Percentiles rank a stretch among this genome's conserved stretches.
These are phyloP conservation scores for Chinchilla lanigera DNA, from an alignment of 2,113 vertebrate species.

Conservation along the genomic window DNA sequence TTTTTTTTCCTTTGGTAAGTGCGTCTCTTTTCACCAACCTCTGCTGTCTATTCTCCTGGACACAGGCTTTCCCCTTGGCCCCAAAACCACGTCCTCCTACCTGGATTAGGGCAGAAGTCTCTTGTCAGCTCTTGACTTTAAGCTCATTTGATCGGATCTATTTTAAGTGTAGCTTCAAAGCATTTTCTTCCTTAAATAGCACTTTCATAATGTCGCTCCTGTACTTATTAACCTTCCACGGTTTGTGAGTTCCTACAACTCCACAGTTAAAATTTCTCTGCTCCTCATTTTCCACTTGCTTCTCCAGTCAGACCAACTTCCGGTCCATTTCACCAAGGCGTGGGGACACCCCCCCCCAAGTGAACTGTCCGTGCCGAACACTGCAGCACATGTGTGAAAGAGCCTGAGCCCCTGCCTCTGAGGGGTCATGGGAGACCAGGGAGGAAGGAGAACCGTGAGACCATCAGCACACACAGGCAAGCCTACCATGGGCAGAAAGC, in stretches of 20 bases:
- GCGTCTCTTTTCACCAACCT: neutral
- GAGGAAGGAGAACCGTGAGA: neutral
- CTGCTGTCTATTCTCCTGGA: neutral
- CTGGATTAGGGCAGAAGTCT: conserved; percentile 27
- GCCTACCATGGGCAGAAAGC: neutral
- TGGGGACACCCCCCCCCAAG: neutral
- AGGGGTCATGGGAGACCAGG: neutral
- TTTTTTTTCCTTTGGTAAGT: neutral
- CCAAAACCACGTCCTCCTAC: neutral
- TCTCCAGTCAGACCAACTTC: conserved; percentile 18
- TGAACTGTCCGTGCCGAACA: neutral
- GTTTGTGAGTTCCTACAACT: conserved; percentile 65
- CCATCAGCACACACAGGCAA: neutral
- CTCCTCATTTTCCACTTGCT: conserved; percentile 37
- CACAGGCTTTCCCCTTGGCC: neutral
- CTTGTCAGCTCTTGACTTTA: conserved; percentile 54
- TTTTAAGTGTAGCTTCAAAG: conserved; percentile 74
- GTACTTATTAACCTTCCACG: conserved; percentile 64
- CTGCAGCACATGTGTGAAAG: neutral
- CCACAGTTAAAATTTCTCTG: conserved; percentile 42
- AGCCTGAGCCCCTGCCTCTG: neutral
- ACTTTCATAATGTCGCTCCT: conserved; percentile 50
- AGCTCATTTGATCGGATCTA: conserved; percentile 73
- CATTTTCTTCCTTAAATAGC: conserved; percentile 78
- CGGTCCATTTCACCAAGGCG: neutral